These are phyloP conservation scores for Cetonia aurata DNA, from an alignment of 2,888 invertebrate species.

Conservation along the genomic window DNA sequence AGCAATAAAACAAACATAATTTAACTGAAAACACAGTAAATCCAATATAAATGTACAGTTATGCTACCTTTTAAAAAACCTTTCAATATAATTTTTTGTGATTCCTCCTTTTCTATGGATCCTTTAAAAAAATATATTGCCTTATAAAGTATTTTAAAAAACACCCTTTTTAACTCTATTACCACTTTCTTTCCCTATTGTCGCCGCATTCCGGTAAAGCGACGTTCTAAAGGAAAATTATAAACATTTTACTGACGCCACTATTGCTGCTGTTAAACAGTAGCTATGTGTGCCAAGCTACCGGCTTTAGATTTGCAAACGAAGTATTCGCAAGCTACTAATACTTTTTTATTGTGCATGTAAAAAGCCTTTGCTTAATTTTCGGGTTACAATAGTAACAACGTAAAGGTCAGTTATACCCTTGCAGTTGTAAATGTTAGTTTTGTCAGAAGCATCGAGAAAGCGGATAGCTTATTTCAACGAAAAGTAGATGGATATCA, in stretches of 20 bases:
- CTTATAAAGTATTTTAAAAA: conserved; percentile 25
- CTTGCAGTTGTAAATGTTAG: too few species aligned
- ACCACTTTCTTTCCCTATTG: conserved; percentile 27
- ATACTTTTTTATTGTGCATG: too few species aligned
- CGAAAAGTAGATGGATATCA: too few species aligned
- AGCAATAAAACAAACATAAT: neutral
- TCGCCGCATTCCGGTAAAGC: conserved; percentile 1
- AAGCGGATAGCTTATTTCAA: too few species aligned
- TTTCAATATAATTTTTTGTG: conserved; percentile 24
- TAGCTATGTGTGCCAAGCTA: conserved; percentile 4
- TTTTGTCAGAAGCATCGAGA: too few species aligned
- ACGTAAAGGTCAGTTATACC: neutral
- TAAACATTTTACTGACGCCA: neutral
- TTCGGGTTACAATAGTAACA: too few species aligned
- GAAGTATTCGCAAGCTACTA: conserved; percentile 5
- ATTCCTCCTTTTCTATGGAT: conserved; percentile 10
- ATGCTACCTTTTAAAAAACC: conserved; percentile 1
- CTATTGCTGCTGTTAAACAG: neutral
- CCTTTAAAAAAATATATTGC: conserved; percentile 33
- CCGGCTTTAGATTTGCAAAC: neutral
- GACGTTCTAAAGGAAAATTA: conserved; percentile 2
- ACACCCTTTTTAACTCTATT: conserved; percentile 6
- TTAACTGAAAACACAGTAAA: neutral
- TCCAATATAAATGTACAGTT: neutral
- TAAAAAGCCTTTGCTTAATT: too few species aligned